Evolutionary conservation across 2,888 invertebrate genomes (phyloP), one percentile per base, ranked within the genome.

Genomic region (Allophyes oxyacanthae): DNA sequence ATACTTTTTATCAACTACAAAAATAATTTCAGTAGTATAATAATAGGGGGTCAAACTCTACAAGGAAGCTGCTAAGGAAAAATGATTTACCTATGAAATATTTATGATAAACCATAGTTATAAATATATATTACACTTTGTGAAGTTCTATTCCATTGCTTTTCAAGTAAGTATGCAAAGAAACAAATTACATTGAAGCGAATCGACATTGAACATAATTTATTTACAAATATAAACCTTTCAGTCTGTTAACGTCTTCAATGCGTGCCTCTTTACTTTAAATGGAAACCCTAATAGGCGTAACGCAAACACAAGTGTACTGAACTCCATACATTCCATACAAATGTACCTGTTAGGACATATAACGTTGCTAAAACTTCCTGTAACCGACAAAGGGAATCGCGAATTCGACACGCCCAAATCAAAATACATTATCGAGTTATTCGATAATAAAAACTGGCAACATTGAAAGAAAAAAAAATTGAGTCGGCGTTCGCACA

Each of bases 401-500:
- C 75, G 75, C 81, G 57, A 80, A 93, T 93, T 92, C 89, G 93
- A 83, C 91, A 94, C 92, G 93, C 93, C 93, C 92, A 89, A 89
- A 93, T 93, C 92, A 92, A 93, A 91, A 92, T 93, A 92, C 83
- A 92, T 93, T 92, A 91, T 87, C 86, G 86, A 83, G 72, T 78
- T 78, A 69, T 72, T 53, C 55, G 33, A 13, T 38, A 54, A 59
- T 65, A 65, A 64, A 68, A 48, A 61, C 67, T 66, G 60, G 61
- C 67, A 67, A 81, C 79, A 83, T 73, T 79, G 79, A 72, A 69
- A 46, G 50, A 65, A 60, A 74, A 84, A 84, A 83, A 81, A 81
- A 82, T 77, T 73, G 85, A 83, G 81, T 81, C 84, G 78, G 81
- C 74, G 86, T 92, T 92, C 92, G 91, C 92, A 91, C 93, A 93